Evolutionary conservation across 2,797 vertebrate species (phyloP).

Genomic region (Enteromius radiatus): DNA sequence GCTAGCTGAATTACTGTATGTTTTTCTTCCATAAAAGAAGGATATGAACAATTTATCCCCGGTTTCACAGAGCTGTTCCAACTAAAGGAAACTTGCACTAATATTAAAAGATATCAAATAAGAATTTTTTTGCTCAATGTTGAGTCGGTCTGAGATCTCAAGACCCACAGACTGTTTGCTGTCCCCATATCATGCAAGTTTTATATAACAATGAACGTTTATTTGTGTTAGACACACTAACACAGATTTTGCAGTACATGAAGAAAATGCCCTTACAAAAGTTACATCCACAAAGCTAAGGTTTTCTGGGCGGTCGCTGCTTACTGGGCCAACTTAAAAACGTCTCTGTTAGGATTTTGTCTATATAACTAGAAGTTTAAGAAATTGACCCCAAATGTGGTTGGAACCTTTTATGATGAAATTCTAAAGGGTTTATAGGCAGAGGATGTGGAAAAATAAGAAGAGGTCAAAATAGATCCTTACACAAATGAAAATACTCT

Average conservation of each 20-base stretch:
- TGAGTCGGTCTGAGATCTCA: background rate
- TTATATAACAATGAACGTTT: background rate
- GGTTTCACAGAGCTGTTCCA: too few relatives aligned
- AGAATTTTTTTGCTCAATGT: background rate
- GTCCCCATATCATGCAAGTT: background rate
- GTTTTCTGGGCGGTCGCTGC: background rate
- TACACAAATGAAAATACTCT: background rate
- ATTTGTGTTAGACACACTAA: background rate
- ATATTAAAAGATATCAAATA: background rate
- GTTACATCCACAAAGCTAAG: background rate
- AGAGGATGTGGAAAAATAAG: background rate
- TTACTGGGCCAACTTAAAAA: background rate
- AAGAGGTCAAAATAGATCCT: background rate
- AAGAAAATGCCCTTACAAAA: background rate
- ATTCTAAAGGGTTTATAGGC: background rate
- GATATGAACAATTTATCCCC: too few relatives aligned
- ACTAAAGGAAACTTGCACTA: too few relatives aligned
- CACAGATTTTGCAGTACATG: background rate
- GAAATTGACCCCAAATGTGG: background rate
- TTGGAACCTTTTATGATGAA: background rate
- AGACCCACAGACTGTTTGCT: background rate
- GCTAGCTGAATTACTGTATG: background rate
- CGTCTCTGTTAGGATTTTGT: background rate
- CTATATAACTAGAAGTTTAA: background rate
- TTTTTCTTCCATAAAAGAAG: background rate